Conservation (phyloP, 1,140 invertebrate genomes). For the Wiebesia pumilae region DNA sequence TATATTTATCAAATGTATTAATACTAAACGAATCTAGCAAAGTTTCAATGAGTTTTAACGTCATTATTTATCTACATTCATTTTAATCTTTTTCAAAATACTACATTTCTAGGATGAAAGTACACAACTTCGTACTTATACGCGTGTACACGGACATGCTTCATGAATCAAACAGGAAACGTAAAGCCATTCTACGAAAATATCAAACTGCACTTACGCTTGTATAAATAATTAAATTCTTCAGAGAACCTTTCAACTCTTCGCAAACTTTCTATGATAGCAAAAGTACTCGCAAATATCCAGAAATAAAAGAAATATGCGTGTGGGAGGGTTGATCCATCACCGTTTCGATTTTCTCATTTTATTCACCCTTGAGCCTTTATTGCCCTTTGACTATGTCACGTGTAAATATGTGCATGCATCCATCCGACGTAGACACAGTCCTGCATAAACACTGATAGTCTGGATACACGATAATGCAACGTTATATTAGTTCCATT, state of each 20-base stretch:
- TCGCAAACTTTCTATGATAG: background rate
- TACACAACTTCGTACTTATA: background rate
- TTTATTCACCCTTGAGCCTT: background rate
- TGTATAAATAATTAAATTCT: conserved; percentile 15
- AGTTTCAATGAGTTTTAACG: no score
- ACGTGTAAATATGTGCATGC: background rate
- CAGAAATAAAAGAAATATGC: background rate
- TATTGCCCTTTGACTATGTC: background rate
- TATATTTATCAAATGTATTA: no score
- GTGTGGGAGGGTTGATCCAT: background rate
- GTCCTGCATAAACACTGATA: conserved; percentile 43
- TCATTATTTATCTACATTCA: background rate
- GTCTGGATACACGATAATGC: background rate
- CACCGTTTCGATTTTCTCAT: conserved; percentile 26
- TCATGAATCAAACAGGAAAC: background rate
- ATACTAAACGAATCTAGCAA: no score
- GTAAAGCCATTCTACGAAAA: background rate
- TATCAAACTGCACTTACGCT: conserved; percentile 18
- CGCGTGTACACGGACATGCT: background rate
- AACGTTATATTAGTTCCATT: background rate
- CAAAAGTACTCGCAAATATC: background rate
- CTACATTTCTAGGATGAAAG: no score
- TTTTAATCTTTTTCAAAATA: background rate
- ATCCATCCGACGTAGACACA: background rate
- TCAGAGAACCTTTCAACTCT: background rate